phyloP scores from a whole-genome alignment of 2,797 vertebrate genomes.

The Gephyroberyx darwinii region DNA sequence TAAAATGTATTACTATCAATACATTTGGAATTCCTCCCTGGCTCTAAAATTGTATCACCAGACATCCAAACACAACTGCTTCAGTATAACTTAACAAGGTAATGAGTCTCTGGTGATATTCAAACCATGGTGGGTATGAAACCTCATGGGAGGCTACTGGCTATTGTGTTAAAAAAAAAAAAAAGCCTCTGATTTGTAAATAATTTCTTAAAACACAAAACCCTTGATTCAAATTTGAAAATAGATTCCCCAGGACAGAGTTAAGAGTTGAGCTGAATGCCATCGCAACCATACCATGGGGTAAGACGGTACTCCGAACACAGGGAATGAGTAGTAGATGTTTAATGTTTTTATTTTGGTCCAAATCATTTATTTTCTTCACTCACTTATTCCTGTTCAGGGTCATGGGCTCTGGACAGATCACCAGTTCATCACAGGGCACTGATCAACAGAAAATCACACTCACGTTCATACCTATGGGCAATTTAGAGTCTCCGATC shows the following conservation, averaged over 20 bases:
- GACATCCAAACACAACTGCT: constrained; percentile 42
- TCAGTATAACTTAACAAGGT: constrained; percentile 45
- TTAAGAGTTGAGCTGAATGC: no score
- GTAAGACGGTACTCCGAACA: background rate
- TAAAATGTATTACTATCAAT: constrained; percentile 40
- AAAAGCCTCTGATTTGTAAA: constrained; percentile 33
- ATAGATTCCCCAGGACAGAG: no score
- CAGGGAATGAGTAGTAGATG: background rate
- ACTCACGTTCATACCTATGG: no score
- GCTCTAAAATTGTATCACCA: constrained; percentile 38
- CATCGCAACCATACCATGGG: background rate
- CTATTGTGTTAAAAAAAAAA: constrained; percentile 30
- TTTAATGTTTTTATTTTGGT: background rate
- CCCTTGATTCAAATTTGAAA: no score
- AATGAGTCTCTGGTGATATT: constrained; percentile 55
- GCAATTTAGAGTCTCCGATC: no score
- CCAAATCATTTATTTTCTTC: background rate
- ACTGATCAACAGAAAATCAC: no score
- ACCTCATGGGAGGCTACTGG: constrained; percentile 27
- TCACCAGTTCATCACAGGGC: no score
- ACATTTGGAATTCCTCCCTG: constrained; percentile 45
- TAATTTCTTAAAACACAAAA: constrained; percentile 10
- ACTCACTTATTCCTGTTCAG: no score
- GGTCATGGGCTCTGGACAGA: no score
- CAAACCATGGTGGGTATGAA: constrained; percentile 44